Base-by-base conservation (phyloP, 2,113 vertebrate species). In the Cyanocitta stelleri region DNA sequence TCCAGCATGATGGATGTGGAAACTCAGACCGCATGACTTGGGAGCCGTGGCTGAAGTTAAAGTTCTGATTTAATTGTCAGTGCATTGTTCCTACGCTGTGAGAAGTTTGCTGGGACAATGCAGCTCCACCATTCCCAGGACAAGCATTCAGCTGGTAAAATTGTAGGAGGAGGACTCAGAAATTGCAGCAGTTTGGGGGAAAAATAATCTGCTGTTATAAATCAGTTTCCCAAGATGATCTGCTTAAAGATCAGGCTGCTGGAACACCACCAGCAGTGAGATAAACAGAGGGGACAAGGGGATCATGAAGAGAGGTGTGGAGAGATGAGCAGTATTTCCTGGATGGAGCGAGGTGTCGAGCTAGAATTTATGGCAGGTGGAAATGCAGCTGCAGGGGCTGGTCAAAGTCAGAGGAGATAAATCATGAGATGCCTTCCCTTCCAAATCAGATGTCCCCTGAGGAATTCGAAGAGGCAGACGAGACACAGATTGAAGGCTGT, bases 231-330 rank as follows among this genome's bases (percentile, higher is more conserved):
- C 64, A 29, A 87, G 94, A 67, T 43, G 80, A 72, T 93, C 94
- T 96, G 95, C 76, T 81, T 67, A 72, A 86, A 93, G 86, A 89
- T 48, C 79, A 89, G 90, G 17, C 79, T 89, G 79, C 92, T 95
- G 95, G 96, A 95, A 87, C 26, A 15, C 48, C 85, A 63, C 80
- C 94, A 95, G 89, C 76, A 92, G 39, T 46, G 76, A 89, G 68
- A 59, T 39, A 32, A 80, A 77, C 21, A 32, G 66, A 68, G 71
- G n/a, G 48, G 72, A 93, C 63, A 55, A 74, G 71, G 51, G 75
- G 91, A 68, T 78, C 35, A 5, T 67, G 48, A 55, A 59, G 92
- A 90, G 86, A 62, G 29, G 43, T 80, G 79, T 55, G 82, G 79
- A 74, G 72, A n/a, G 61, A 95, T 67, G 68, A 92, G 59, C 59